Conservation (phyloP, 2,797 vertebrate species). For the Anas capensis region DNA sequence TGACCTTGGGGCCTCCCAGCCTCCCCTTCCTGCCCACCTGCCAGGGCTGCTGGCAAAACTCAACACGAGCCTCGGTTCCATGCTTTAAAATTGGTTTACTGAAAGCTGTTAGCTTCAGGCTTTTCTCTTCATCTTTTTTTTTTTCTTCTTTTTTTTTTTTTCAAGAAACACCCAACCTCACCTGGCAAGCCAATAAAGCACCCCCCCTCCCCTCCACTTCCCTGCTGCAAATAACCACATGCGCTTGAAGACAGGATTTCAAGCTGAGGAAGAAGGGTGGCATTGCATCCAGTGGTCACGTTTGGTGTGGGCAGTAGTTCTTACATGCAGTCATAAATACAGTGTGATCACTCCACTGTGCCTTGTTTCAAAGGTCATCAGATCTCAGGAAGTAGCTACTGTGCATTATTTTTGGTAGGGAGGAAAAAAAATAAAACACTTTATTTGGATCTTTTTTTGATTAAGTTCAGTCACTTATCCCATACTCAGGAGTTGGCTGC, state of each 20-base stretch:
- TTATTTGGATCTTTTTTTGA: not conserved
- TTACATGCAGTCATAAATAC: not conserved
- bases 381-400: not conserved
- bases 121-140: not conserved
- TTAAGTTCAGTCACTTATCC: not conserved
- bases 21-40: accelerated
- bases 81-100: not conserved
- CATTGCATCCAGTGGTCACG: accelerated
- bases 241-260: not conserved
- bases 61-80: accelerated
- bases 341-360: not conserved
- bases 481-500: not conserved
- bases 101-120: not conserved
- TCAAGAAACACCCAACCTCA: not conserved
- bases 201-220: accelerated
- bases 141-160: not conserved
- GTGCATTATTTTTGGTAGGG: not conserved
- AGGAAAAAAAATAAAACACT: not conserved
- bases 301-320: not conserved
- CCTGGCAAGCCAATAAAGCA: not conserved
- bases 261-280: not conserved
- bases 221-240: not conserved
- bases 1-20: accelerated
- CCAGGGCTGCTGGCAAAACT: not conserved
- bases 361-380: not conserved